These are phyloP conservation scores for Drosophila ananassae DNA, from an alignment of 1,140 invertebrate species.

Conservation along the genomic window DNA sequence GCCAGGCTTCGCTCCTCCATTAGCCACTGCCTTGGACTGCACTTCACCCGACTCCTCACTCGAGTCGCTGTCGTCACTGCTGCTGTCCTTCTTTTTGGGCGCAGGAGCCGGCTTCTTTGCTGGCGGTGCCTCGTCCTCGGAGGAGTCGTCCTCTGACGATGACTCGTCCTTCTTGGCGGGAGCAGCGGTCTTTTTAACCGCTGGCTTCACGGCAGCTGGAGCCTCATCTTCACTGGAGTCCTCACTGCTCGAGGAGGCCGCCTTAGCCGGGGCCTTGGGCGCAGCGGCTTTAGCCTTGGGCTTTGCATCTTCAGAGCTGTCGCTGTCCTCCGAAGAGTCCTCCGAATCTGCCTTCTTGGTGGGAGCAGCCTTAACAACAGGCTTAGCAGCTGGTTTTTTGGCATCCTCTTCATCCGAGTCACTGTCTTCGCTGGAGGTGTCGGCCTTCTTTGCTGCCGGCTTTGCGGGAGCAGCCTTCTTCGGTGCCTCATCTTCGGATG, in stretches of 20 bases:
- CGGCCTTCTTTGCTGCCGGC: conserved; percentile 17
- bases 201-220: conserved; percentile 64
- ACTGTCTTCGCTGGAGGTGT: conserved; percentile 63
- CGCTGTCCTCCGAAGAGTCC: conserved; percentile 61
- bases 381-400: conserved; percentile 41
- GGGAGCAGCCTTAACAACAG: conserved; percentile 20
- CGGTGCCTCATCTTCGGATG: conserved; percentile 53
- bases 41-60: conserved; percentile 57
- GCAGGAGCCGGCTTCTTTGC: conserved; percentile 49
- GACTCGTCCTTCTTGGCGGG: conserved; percentile 83
- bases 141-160: conserved; percentile 83
- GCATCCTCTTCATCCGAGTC: conserved; percentile 58
- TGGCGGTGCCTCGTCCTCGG: conserved; percentile 52
- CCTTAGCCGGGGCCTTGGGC: conserved; percentile 36
- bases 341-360: conserved; percentile 49
- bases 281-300: conserved; percentile 40
- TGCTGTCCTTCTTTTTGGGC: conserved; percentile 65
- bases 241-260: conserved; percentile 29
- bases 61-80: conserved; percentile 56
- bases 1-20: conserved; percentile 59
- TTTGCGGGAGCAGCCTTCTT: conserved; percentile 30
- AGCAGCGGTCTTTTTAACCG: conserved; percentile 56
- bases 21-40: conserved; percentile 47
- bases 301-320: conserved; percentile 57
- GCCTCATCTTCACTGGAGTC: conserved; percentile 70